Evolutionary conservation across 1,140 invertebrate species (phyloP), one percentile per base, ranked within the genome.

Genomic region (Rhopalosiphum padi): DNA sequence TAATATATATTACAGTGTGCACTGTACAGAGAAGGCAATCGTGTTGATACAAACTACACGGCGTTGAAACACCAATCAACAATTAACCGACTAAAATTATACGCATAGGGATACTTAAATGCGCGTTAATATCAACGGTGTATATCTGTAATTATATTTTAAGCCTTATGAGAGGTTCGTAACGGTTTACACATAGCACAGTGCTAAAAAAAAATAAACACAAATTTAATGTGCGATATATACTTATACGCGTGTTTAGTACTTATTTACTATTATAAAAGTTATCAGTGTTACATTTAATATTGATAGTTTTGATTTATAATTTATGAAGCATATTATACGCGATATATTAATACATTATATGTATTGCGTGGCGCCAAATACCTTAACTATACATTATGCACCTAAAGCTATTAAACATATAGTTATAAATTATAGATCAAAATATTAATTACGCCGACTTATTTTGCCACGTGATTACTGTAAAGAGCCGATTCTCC

Each of bases 201-300:
- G 30, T 30, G n/a, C 15, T 68, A 83, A 23, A 37, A 83, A 37
- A 23, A 37, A 82, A 48, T 22, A 43, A 41, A 85, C 37, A 25
- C 3, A 85, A 85, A 41, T 85, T n/a, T 6, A n/a, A n/a, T 85
- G 23, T 5, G 15, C 9, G 37, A 41, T 9, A 85, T 4, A 30
- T 41, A 41, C 7, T 18, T 18, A 82, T 37, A 83, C 22, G 22
- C 22, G 22, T 83, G 21, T 37, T 83, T 83, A 37, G 35, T 35
- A n/a, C n/a, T 85, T 43, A 85, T 77, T 77, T 77, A 77, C 30
- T n/a, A 77, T n/a, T n/a, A 77, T n/a, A 77, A 77, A 77, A 68
- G 30, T 77, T 77, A 77, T 77, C 60, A 77, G 60, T 77, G 60
- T 77, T 77, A 77, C 15, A 77, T 77, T 51, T n/a, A 60, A 25